Percentiles rank a stretch among this genome's conserved stretches.
Evolutionary conservation across 1,140 invertebrate species (phyloP).

Genomic region (Orius insidiosus): DNA sequence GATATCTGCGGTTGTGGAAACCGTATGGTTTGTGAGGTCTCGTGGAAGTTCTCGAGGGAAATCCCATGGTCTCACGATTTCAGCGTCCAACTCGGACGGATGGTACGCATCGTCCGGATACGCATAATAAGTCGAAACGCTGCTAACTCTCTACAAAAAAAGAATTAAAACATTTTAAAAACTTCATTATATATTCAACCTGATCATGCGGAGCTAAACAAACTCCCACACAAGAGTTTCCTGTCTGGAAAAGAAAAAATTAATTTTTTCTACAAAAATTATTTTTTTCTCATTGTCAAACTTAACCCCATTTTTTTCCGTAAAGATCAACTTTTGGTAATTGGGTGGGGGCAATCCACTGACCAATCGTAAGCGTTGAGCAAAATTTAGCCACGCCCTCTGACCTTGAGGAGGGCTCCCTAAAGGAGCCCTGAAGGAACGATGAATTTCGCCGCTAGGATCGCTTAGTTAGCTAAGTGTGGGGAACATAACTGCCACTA

Average conservation of each 20-base stretch:
- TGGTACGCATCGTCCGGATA: slow-evolving; percentile 22
- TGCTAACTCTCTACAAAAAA: slow-evolving; percentile 16
- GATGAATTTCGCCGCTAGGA: no score
- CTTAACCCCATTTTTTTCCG: no score
- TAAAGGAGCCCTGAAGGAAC: slow-evolving; percentile 21
- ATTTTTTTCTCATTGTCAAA: no score
- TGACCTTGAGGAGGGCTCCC: no score
- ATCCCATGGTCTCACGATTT: slow-evolving; percentile 14
- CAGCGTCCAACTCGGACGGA: slow-evolving; percentile 6
- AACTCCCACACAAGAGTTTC: slow-evolving; percentile 10
- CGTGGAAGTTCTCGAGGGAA: slow-evolving; percentile 31
- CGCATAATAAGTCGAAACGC: slow-evolving; percentile 15
- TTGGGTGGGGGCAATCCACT: no score
- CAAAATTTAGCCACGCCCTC: no score
- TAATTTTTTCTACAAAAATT: background rate
- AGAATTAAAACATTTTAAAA: background rate
- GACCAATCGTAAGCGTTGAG: no score
- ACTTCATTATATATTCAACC: no score
- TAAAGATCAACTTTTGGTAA: no score
- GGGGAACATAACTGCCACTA: no score
- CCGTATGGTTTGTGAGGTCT: slow-evolving; percentile 33
- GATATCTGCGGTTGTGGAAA: slow-evolving; percentile 36
- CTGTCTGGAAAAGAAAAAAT: slow-evolving; percentile 7
- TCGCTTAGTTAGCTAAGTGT: no score
- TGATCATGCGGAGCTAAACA: slow-evolving; percentile 11